phyloP scores from a whole-genome alignment of 2,888 invertebrate species.

The Protonemura montana region DNA sequence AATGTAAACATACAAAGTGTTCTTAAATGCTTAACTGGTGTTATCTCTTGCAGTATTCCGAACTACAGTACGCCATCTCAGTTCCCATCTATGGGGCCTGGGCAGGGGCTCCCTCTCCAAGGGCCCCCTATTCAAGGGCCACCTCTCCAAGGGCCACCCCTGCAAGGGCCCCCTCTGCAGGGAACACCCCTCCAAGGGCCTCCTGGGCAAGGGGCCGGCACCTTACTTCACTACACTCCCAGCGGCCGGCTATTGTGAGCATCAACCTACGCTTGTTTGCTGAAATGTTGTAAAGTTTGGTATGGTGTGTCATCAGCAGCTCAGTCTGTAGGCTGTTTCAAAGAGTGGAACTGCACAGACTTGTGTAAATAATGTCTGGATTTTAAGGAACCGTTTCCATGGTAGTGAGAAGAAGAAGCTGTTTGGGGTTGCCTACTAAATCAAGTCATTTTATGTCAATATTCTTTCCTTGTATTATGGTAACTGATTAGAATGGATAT shows the following conservation, averaged over 20 bases:
- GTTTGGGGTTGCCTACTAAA: neutral
- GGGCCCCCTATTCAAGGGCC: conserved; percentile 2
- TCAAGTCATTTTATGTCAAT: neutral
- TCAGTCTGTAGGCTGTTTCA: too few species aligned
- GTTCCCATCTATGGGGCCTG: conserved; percentile 39
- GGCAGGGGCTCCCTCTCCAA: conserved; percentile 38
- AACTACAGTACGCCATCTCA: neutral
- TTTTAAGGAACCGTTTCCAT: neutral
- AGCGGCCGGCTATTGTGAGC: conserved; percentile 37
- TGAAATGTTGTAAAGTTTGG: too few species aligned
- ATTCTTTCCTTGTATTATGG: neutral
- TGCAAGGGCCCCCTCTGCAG: conserved; percentile 39
- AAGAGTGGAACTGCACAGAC: neutral
- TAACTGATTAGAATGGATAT: neutral
- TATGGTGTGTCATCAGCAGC: too few species aligned
- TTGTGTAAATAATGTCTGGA: neutral
- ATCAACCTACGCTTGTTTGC: neutral
- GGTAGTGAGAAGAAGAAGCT: neutral
- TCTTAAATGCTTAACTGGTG: neutral
- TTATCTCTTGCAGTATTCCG: neutral
- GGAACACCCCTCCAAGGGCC: conserved; percentile 14
- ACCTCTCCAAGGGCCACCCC: conserved; percentile 23
- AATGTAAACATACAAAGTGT: too few species aligned
- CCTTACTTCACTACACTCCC: conserved; percentile 14
- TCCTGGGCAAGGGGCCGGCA: neutral